Evolutionary conservation across 2,888 invertebrate species (phyloP).

Genomic region (Drosophila fulvimacula): DNA sequence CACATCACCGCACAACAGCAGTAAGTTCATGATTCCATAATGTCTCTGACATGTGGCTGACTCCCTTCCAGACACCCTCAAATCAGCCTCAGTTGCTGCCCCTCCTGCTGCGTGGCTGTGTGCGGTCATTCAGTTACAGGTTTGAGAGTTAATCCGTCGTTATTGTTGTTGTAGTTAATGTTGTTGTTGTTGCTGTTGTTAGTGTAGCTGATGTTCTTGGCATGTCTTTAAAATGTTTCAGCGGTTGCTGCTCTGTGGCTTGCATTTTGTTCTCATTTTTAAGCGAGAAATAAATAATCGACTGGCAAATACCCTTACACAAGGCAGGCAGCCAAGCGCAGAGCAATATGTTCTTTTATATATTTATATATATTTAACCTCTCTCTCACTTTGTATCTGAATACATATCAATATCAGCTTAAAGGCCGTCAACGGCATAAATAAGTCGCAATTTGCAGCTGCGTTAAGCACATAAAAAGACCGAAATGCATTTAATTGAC

Average conservation of each 20-base stretch:
- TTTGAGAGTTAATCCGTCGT: conserved; percentile 60
- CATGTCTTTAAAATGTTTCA: conserved; percentile 66
- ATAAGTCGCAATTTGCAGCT: conserved; percentile 2
- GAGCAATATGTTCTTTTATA: too few relatives aligned
- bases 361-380: background rate
- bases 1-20: conserved; percentile 43
- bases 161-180: conserved; percentile 33
- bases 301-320: background rate
- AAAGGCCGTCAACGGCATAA: conserved; percentile 8
- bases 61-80: conserved; percentile 1
- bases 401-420: conserved; percentile 3
- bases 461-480: background rate
- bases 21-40: conserved; percentile 73
- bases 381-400: background rate
- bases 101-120: conserved; percentile 33
- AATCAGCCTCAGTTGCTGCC: background rate
- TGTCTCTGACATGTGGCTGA: conserved; percentile 69
- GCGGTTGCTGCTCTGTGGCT: conserved; percentile 56
- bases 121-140: conserved; percentile 67
- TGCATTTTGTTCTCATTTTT: conserved; percentile 40
- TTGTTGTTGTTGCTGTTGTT: conserved; percentile 24
- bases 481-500: conserved; percentile 25
- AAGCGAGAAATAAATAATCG: background rate
- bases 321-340: background rate
- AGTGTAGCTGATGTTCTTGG: conserved; percentile 22